Evolutionary conservation across 2,797 vertebrate genomes (phyloP).

Genomic region (Anisognathus igniventris): DNA sequence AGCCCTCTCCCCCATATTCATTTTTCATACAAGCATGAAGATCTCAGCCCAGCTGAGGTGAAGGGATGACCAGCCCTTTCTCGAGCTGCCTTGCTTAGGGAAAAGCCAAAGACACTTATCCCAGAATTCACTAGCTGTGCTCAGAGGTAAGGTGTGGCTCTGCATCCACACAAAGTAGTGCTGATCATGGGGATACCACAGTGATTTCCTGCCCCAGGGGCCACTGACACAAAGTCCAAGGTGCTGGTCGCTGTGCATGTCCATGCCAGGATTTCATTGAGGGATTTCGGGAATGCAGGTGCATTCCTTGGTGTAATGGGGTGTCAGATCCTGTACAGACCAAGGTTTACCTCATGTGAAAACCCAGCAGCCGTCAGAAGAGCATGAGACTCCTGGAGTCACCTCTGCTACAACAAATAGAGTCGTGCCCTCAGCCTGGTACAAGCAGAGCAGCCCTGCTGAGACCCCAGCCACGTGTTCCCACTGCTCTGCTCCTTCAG

Average conservation of each 20-base stretch:
- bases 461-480: accelerated
- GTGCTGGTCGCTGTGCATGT: background rate
- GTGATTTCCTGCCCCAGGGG: background rate
- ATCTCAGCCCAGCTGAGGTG: background rate
- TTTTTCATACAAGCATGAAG: background rate
- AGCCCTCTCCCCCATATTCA: background rate
- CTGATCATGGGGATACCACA: background rate
- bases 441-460: background rate
- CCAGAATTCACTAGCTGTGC: background rate
- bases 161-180: background rate
- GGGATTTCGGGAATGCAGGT: background rate
- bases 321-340: background rate
- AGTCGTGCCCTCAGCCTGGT: accelerated
- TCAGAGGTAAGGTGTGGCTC: background rate
- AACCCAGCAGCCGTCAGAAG: background rate
- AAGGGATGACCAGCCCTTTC: background rate
- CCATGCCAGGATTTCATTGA: background rate
- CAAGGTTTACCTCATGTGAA: background rate
- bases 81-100: background rate
- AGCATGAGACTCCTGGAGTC: background rate
- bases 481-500: background rate
- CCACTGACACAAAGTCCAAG: background rate
- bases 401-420: background rate
- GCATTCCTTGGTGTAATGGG: background rate
- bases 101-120: background rate